These are phyloP conservation scores for Pseudorectes ferrugineus DNA, from an alignment of 2,113 vertebrate genomes.

Conservation along the genomic window DNA sequence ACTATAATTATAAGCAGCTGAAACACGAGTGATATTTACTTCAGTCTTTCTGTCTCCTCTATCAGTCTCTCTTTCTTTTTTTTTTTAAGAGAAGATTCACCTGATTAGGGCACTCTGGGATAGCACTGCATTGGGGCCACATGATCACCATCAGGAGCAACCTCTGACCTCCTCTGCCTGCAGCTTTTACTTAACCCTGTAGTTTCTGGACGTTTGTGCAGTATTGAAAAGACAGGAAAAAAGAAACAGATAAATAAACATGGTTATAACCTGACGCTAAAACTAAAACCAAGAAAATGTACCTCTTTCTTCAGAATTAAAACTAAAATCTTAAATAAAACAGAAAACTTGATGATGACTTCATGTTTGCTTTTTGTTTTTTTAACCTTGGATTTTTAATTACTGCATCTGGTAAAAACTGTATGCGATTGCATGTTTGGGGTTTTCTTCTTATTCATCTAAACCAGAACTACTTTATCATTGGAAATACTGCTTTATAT, in stretches of 20 bases:
- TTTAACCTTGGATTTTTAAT: background rate
- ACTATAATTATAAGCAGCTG: slow-evolving; percentile 72
- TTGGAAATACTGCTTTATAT: background rate
- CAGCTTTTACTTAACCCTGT: slow-evolving; percentile 82
- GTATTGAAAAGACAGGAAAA: slow-evolving; percentile 93
- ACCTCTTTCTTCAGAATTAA: slow-evolving; percentile 99
- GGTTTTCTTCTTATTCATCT: background rate
- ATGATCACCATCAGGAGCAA: slow-evolving; percentile 72
- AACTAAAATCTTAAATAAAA: slow-evolving; percentile 99
- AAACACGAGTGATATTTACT: slow-evolving; percentile 72
- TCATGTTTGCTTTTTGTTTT: slow-evolving; percentile 52
- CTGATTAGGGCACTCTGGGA: slow-evolving; percentile 72
- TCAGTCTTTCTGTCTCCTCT: slow-evolving; percentile 73
- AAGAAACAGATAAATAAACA: slow-evolving; percentile 83
- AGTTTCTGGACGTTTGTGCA: slow-evolving; percentile 86
- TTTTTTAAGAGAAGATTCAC: slow-evolving; percentile 39
- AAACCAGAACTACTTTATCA: background rate
- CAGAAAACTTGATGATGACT: slow-evolving; percentile 86
- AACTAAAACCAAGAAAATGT: slow-evolving; percentile 88
- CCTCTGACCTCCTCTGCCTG: slow-evolving; percentile 84
- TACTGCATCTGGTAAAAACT: background rate
- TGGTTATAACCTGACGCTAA: slow-evolving; percentile 86
- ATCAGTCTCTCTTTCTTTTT: slow-evolving; percentile 63
- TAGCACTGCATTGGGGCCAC: slow-evolving; percentile 77
- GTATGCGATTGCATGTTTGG: background rate